phyloP scores from a whole-genome alignment of 2,888 invertebrate genomes.

The Caenorhabditis sp. region DNA sequence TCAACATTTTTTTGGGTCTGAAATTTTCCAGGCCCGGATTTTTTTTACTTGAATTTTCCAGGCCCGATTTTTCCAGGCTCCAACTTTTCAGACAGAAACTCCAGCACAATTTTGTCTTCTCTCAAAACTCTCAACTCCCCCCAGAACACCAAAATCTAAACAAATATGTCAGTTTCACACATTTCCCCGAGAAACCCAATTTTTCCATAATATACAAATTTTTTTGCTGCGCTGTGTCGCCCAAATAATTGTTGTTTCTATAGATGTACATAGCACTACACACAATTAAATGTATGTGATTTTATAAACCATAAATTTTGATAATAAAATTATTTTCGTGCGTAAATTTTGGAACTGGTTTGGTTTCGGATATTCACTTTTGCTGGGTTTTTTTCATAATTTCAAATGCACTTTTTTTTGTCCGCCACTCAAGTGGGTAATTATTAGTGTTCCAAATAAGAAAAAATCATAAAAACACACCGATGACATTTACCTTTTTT shows the following conservation, averaged over 20 bases:
- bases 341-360: not conserved
- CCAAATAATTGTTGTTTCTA: not conserved
- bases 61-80: too few relatives aligned
- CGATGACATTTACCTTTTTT: not conserved
- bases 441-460: too few relatives aligned
- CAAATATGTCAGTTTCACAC: not conserved
- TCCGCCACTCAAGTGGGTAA: too few relatives aligned
- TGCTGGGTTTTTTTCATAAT: not conserved
- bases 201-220: not conserved
- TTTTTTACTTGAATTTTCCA: too few relatives aligned
- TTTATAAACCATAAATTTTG: not conserved
- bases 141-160: not conserved
- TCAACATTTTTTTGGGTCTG: too few relatives aligned
- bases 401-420: not conserved
- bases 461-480: too few relatives aligned
- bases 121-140: too few relatives aligned
- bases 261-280: not conserved
- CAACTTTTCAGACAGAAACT: too few relatives aligned
- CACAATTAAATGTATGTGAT: not conserved
- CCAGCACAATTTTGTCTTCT: too few relatives aligned
- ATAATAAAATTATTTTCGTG: not conserved
- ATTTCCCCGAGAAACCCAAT: not conserved
- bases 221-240: not conserved
- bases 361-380: not conserved
- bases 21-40: too few relatives aligned